Conservation (phyloP, 1,140 invertebrate species). For the Bilobella aurantiaca region DNA sequence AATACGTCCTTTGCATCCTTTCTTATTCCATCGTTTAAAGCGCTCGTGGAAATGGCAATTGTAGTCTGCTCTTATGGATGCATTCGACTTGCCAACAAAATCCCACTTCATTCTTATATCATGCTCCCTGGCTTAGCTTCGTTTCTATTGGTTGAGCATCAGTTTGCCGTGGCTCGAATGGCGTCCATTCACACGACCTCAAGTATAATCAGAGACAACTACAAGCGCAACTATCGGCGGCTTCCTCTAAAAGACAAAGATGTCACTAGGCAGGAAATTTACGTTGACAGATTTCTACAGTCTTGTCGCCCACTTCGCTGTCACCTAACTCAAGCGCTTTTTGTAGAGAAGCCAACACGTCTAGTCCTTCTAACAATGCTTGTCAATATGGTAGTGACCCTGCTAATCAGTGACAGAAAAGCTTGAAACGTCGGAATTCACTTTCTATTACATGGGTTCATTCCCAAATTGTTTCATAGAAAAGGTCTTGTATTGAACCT, state of each 20-base stretch:
- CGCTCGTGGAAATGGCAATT: not conserved
- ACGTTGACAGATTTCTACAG: not conserved
- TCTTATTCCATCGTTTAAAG: not conserved
- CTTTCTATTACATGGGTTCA: no score
- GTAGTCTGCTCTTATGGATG: not conserved
- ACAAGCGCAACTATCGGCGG: not conserved
- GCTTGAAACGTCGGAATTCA: no score
- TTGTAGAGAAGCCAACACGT: not conserved
- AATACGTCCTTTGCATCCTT: not conserved
- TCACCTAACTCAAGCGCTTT: not conserved
- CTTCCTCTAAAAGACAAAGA: not conserved
- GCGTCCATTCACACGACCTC: not conserved
- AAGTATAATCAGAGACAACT: not conserved
- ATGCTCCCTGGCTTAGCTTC: not conserved
- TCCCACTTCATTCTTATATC: not conserved
- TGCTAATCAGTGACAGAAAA: not conserved
- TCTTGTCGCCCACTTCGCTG: not conserved
- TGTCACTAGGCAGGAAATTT: not conserved
- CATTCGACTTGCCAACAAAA: not conserved
- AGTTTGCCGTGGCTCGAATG: conserved; percentile 1
- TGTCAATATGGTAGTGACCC: not conserved
- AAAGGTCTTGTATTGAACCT: no score
- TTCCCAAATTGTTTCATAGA: no score
- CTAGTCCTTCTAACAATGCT: not conserved
- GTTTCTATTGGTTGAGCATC: not conserved